phyloP scores from a whole-genome alignment of 2,888 invertebrate species.

The Trissolcus japonicus region DNA sequence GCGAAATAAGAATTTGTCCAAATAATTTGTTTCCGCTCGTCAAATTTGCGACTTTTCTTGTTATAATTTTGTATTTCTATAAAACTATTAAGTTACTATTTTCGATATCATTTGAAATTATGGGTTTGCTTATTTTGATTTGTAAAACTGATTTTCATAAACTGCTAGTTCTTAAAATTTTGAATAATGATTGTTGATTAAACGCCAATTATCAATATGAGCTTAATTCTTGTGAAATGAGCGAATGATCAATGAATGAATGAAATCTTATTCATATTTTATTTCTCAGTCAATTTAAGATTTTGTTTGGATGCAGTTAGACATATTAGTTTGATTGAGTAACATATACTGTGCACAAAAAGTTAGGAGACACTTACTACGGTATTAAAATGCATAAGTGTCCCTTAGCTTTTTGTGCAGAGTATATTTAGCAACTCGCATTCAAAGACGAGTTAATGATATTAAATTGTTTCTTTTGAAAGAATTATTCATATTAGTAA shows the following conservation, averaged over 20 bases:
- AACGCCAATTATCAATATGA: background rate
- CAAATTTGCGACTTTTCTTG: slow-evolving; percentile 28
- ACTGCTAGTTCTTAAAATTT: no score
- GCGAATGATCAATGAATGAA: background rate
- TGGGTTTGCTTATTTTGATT: no score
- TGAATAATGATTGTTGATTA: no score
- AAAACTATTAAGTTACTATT: no score
- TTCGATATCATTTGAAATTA: no score
- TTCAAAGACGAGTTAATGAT: slow-evolving; percentile 33
- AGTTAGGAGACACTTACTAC: no score
- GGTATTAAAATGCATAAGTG: no score
- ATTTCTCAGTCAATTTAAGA: background rate
- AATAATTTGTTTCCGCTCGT: slow-evolving; percentile 39
- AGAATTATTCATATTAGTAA: slow-evolving; percentile 37
- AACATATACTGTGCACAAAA: no score
- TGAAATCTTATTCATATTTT: background rate
- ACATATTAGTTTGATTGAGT: slow-evolving; percentile 44
- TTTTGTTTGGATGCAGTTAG: slow-evolving; percentile 42
- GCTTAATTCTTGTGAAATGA: background rate
- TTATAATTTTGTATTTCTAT: no score
- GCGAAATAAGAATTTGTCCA: slow-evolving; percentile 13
- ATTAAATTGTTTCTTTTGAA: slow-evolving; percentile 27
- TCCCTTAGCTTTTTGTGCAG: no score
- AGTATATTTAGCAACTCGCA: slow-evolving; percentile 28
- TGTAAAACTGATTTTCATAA: no score